Evolutionary conservation across 2,113 vertebrate genomes (phyloP).

Genomic region (Lampris incognitus): DNA sequence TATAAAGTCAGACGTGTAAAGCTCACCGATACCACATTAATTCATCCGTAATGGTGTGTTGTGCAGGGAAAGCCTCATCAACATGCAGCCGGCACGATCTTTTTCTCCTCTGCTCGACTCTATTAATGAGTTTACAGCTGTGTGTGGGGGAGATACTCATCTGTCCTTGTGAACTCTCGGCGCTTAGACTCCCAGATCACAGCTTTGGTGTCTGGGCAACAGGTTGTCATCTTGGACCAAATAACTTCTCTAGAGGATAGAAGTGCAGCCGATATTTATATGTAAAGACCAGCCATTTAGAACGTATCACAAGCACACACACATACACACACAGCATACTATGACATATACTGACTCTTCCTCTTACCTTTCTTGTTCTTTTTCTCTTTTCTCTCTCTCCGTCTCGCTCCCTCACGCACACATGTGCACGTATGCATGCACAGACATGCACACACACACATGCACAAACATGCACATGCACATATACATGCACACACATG

Average conservation of each 20-base stretch:
- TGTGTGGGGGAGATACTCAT: slow-evolving; percentile 14
- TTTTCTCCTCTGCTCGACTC: neutral
- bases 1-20: slow-evolving; percentile 34
- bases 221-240: slow-evolving; percentile 55
- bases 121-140: slow-evolving; percentile 2
- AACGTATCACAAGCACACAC: slow-evolving; percentile 33
- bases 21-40: neutral
- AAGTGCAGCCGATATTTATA: slow-evolving; percentile 42
- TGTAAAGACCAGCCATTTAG: slow-evolving; percentile 7
- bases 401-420: neutral
- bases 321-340: slow-evolving; percentile 2
- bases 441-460: neutral
- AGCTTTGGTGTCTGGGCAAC: slow-evolving; percentile 14
- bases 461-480: slow-evolving; percentile 8
- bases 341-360: neutral
- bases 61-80: neutral
- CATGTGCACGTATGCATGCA: neutral
- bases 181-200: slow-evolving; percentile 1
- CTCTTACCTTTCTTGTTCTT: neutral
- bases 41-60: slow-evolving; percentile 27
- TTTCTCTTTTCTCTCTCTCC: neutral
- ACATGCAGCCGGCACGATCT: slow-evolving; percentile 34
- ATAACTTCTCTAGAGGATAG: slow-evolving; percentile 41
- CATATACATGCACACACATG: neutral
- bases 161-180: neutral